These are phyloP conservation scores for Petaurus breviceps DNA, from an alignment of 2,113 vertebrate species.

Conservation along the genomic window DNA sequence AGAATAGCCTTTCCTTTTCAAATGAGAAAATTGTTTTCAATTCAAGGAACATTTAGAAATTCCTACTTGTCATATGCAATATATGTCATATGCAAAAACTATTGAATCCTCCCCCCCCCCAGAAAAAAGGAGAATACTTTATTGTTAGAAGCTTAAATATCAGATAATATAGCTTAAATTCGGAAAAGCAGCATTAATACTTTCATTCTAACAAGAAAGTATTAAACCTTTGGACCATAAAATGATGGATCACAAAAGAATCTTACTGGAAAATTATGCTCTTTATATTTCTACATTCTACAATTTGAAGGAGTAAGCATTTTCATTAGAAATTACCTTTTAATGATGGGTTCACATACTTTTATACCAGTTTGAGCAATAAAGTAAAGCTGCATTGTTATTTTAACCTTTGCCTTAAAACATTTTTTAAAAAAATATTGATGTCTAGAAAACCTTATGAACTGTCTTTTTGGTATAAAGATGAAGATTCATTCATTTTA, in stretches of 20 bases:
- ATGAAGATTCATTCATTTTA: not conserved
- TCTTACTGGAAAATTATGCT: constrained; percentile 4
- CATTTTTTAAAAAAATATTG: constrained; percentile 25
- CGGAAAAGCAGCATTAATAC: constrained; percentile 11
- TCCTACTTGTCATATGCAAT: not conserved
- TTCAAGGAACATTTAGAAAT: not conserved
- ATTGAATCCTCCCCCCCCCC: not conserved
- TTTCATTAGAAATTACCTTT: constrained; percentile 25
- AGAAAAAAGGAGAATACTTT: not conserved
- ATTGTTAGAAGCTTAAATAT: constrained; percentile 43
- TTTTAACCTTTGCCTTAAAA: constrained; percentile 38
- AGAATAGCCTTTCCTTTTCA: not conserved
- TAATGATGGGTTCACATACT: constrained; percentile 36
- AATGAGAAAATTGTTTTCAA: not conserved
- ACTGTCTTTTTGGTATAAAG: not conserved
- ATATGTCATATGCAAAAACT: not conserved
- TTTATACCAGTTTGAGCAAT: constrained; percentile 52
- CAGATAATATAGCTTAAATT: constrained; percentile 52
- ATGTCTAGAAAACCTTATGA: not conserved
- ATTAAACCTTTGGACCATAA: constrained; percentile 39
- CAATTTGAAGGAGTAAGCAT: constrained; percentile 33
- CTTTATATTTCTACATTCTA: constrained; percentile 24
- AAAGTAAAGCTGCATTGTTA: constrained; percentile 27
- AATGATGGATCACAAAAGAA: constrained; percentile 23
- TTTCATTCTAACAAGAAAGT: not conserved